phyloP scores from a whole-genome alignment of 2,113 vertebrate species.

The Tragelaphus buxtoni region DNA sequence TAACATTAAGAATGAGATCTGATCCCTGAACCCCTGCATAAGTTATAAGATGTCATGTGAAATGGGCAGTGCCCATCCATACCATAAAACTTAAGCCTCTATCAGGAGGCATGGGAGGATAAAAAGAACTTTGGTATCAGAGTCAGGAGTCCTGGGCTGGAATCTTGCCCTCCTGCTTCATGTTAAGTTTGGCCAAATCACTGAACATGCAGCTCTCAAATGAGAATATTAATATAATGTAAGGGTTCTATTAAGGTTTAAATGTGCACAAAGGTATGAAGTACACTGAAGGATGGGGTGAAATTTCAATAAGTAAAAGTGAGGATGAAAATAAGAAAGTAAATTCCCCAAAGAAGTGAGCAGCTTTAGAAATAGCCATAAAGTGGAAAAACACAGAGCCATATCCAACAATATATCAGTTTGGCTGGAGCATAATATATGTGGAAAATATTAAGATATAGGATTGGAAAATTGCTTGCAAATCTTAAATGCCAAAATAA shows the following conservation, averaged over 20 bases:
- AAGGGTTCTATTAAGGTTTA: not conserved
- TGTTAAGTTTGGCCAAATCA: not conserved
- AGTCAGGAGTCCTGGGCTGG: not conserved
- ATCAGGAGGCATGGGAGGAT: not conserved
- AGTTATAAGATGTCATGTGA: not conserved
- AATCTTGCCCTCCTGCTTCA: not conserved
- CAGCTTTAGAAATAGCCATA: not conserved
- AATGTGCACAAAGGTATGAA: not conserved
- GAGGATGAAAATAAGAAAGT: not conserved
- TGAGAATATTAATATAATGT: not conserved
- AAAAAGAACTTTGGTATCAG: not conserved
- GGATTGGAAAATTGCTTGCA: not conserved
- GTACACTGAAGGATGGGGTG: not conserved
- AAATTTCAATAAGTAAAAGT: not conserved
- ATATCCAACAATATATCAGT: not conserved
- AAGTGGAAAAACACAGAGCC: not conserved
- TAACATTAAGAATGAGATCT: not conserved
- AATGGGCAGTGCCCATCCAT: not conserved
- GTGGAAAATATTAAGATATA: not conserved
- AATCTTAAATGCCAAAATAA: not conserved
- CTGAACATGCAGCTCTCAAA: not conserved
- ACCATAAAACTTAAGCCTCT: not conserved
- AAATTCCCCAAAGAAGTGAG: not conserved
- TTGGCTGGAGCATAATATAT: not conserved
- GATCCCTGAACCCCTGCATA: not conserved